Conservation (phyloP, 1,140 invertebrate species). For the Riptortus pedestris region DNA sequence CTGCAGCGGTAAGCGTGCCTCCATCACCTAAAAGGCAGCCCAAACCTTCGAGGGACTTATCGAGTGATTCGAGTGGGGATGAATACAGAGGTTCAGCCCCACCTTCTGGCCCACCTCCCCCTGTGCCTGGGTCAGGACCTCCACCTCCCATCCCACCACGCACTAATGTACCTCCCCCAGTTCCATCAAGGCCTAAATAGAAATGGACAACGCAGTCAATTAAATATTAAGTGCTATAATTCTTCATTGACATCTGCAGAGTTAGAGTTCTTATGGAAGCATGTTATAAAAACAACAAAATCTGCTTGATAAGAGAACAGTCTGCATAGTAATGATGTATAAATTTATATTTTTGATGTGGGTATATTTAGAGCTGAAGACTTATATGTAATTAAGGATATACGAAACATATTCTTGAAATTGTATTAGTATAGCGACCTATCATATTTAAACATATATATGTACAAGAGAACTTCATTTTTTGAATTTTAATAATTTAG, state of each 20-base stretch:
- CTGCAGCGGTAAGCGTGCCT: neutral
- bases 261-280: too few relatives aligned
- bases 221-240: neutral
- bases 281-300: too few relatives aligned
- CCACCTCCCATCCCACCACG: conserved; percentile 24
- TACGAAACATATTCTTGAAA: too few relatives aligned
- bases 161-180: conserved; percentile 23
- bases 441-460: too few relatives aligned
- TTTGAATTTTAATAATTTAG: too few relatives aligned
- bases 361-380: neutral
- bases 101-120: conserved; percentile 18
- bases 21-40: conserved; percentile 8
- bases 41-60: neutral
- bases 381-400: neutral
- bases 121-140: conserved; percentile 5
- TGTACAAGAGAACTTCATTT: too few relatives aligned
- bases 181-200: conserved; percentile 24
- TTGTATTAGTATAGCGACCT: too few relatives aligned
- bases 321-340: neutral
- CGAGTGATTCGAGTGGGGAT: conserved; percentile 4
- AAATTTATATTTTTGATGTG: neutral
- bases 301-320: neutral
- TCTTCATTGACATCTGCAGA: neutral
- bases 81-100: conserved; percentile 15
- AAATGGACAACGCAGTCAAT: neutral